phyloP scores from a whole-genome alignment of 2,113 vertebrate genomes.

The Nettapus auritus region DNA sequence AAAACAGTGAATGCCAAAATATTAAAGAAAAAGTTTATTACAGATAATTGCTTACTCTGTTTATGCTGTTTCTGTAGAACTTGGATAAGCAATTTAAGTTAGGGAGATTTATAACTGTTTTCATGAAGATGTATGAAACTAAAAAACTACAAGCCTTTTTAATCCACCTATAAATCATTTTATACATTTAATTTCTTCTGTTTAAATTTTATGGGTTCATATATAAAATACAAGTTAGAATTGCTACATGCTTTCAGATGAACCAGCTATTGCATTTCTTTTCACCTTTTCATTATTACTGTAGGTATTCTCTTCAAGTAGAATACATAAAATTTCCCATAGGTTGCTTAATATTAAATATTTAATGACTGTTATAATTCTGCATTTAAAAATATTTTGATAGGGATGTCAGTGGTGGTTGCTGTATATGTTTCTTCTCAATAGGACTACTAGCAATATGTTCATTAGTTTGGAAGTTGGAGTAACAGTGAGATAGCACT shows the following conservation, averaged over 20 bases:
- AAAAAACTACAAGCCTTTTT: constrained; percentile 69
- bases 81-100: constrained; percentile 76
- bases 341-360: constrained; percentile 1
- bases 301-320: not conserved
- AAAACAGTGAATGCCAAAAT: constrained; percentile 58
- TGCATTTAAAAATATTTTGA: not conserved
- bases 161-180: constrained; percentile 80
- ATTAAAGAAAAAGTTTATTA: constrained; percentile 81
- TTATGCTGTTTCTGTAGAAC: constrained; percentile 70
- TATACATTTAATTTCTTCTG: constrained; percentile 75
- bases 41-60: constrained; percentile 78
- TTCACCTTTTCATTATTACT: not conserved
- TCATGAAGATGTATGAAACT: constrained; percentile 79
- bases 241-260: constrained; percentile 60
- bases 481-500: not conserved
- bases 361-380: not conserved
- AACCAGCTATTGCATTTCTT: constrained; percentile 7
- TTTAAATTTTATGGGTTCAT: constrained; percentile 66
- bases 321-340: constrained; percentile 43
- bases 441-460: not conserved
- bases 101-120: constrained; percentile 80
- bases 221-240: constrained; percentile 64
- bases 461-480: not conserved
- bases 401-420: not conserved
- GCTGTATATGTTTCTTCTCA: not conserved